phyloP scores from a whole-genome alignment of 1,140 invertebrate genomes.

The Matsumurasca onukii region DNA sequence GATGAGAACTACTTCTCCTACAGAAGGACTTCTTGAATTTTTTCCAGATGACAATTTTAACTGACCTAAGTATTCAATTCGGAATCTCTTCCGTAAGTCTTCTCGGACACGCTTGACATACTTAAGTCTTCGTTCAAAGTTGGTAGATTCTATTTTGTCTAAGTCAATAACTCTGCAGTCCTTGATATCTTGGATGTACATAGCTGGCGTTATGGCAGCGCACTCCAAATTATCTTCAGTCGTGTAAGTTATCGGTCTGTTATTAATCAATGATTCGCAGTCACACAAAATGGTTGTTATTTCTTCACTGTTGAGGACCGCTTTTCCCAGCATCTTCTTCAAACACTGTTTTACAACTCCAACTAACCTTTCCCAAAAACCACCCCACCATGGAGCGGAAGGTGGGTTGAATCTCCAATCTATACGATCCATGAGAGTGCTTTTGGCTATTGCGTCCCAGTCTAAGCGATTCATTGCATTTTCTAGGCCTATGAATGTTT shows the following conservation, averaged over 20 bases:
- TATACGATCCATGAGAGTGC: neutral
- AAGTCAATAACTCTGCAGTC: constrained; percentile 37
- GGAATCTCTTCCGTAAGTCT: constrained; percentile 21
- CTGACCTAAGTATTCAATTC: constrained; percentile 29
- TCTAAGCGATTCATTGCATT: neutral
- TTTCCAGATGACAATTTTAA: neutral
- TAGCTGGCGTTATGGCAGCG: constrained; percentile 33
- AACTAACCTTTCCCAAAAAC: neutral
- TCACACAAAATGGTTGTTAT: constrained; percentile 28
- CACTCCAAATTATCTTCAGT: constrained; percentile 33
- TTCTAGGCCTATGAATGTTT: constrained; percentile 41
- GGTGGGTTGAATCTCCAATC: neutral
- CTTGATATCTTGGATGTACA: constrained; percentile 41
- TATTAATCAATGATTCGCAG: constrained; percentile 41
- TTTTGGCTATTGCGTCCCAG: neutral
- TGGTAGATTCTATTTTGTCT: neutral
- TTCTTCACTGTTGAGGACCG: constrained; percentile 27
- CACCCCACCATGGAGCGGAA: neutral
- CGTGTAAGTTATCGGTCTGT: constrained; percentile 43
- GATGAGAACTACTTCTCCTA: constrained; percentile 26
- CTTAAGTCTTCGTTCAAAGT: neutral
- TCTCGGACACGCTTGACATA: constrained; percentile 7
- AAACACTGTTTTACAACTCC: constrained; percentile 34
- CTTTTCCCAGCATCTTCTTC: constrained; percentile 27
- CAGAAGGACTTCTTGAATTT: neutral